Conservation (phyloP, 2,797 vertebrate genomes). For the Leuciscus waleckii region DNA sequence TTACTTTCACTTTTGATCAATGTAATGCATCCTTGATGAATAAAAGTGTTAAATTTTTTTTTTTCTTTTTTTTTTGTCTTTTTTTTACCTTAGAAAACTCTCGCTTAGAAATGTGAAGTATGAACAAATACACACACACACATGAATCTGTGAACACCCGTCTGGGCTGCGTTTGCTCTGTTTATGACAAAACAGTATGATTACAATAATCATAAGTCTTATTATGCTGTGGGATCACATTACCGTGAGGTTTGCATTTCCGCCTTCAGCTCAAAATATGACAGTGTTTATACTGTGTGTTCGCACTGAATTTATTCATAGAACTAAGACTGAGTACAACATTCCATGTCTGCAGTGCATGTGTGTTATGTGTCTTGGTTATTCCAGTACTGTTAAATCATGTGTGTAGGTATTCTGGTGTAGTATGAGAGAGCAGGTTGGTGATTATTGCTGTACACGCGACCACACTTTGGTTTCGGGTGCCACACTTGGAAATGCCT, state of each 20-base stretch:
- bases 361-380: conserved; percentile 34
- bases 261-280: conserved; percentile 32
- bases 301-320: conserved; percentile 10
- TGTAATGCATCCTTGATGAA: too few species aligned
- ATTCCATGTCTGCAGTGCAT: conserved; percentile 18
- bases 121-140: not conserved
- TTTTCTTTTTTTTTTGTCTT: too few species aligned
- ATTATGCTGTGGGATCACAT: conserved; percentile 42
- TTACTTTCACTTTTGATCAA: too few species aligned
- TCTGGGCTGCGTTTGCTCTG: conserved; percentile 6
- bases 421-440: conserved; percentile 79
- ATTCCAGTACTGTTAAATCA: conserved; percentile 31
- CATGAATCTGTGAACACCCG: not conserved
- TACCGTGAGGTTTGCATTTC: conserved; percentile 48
- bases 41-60: too few species aligned
- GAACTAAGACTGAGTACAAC: not conserved
- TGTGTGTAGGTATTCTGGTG: conserved; percentile 76
- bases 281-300: conserved; percentile 4
- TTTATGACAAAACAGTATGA: conserved; percentile 27
- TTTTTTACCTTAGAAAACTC: not conserved
- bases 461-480: conserved; percentile 55
- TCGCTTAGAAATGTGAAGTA: not conserved
- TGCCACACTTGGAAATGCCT: conserved; percentile 60
- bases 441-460: conserved; percentile 77
- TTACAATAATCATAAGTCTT: conserved; percentile 62